Conservation (phyloP, 1,140 invertebrate species). For the Megathymus violae region DNA sequence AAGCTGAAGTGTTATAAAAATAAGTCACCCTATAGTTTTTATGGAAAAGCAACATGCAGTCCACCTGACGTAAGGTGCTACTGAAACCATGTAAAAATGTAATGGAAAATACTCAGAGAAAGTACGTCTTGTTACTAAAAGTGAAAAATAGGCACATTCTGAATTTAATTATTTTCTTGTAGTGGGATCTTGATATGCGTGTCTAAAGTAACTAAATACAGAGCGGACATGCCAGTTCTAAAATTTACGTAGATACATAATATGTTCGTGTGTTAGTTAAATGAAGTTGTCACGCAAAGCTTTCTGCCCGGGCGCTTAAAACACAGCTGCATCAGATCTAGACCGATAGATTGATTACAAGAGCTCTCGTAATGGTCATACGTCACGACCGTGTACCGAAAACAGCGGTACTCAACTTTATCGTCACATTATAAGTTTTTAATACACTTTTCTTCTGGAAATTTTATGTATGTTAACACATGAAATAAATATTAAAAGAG, state of each 20-base stretch:
- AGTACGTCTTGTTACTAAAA: too few relatives aligned
- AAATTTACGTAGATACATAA: constrained; percentile 19
- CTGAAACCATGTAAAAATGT: too few relatives aligned
- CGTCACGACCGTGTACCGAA: constrained; percentile 23
- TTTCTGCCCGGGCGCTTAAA: constrained; percentile 1
- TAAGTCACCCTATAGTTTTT: too few relatives aligned
- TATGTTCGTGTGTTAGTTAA: constrained; percentile 28
- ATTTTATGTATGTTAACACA: too few relatives aligned
- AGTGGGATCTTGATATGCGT: background rate
- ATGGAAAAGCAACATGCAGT: too few relatives aligned
- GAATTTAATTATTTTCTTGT: too few relatives aligned
- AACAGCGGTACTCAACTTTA: constrained; percentile 12
- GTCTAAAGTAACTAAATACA: constrained; percentile 8
- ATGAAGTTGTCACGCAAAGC: constrained; percentile 33
- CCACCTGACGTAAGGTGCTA: too few relatives aligned
- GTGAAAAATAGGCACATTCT: too few relatives aligned
- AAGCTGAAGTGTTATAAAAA: too few relatives aligned
- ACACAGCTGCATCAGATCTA: constrained; percentile 21
- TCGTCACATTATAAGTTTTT: background rate
- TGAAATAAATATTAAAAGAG: too few relatives aligned
- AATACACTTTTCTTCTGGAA: too few relatives aligned
- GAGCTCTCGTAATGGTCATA: constrained; percentile 28
- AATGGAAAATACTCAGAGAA: too few relatives aligned
- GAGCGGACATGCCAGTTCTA: constrained; percentile 11
- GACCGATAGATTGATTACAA: constrained; percentile 32